phyloP scores from a whole-genome alignment of 2,113 vertebrate genomes.

The Colinus virginianus region DNA sequence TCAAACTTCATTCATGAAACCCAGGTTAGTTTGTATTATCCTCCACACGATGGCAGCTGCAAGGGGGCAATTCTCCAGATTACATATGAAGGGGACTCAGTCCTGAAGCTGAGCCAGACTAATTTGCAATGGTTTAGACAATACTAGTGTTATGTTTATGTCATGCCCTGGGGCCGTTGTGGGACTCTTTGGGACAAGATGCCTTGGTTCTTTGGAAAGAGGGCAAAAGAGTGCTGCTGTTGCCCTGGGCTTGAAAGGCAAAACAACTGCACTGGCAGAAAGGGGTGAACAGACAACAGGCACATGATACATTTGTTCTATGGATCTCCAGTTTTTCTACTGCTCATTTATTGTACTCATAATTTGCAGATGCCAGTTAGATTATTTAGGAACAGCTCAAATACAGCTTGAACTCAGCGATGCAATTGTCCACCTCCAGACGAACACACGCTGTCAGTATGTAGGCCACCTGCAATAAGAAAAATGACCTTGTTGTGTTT shows the following conservation, averaged over 20 bases:
- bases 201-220: not conserved
- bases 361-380: not conserved
- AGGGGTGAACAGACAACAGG: not conserved
- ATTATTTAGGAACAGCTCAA: not conserved
- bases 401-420: not conserved
- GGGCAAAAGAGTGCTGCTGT: not conserved
- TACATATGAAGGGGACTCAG: not conserved
- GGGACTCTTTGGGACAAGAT: not conserved
- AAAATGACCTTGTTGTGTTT: not conserved
- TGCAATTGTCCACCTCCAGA: not conserved
- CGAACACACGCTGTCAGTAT: not conserved
- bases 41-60: not conserved
- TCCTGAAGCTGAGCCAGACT: not conserved
- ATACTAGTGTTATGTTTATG: not conserved
- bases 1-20: not conserved
- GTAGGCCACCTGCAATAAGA: conserved; percentile 44
- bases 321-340: not conserved
- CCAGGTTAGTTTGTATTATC: not conserved
- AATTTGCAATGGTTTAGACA: not conserved
- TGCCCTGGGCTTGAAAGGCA: not conserved
- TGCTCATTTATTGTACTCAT: not conserved
- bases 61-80: not conserved
- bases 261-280: not conserved
- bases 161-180: not conserved
- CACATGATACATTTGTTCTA: not conserved